Evolutionary conservation across 2,888 invertebrate species (phyloP), one percentile per base, ranked within the genome.

Genomic region (Eristalis pertinax): DNA sequence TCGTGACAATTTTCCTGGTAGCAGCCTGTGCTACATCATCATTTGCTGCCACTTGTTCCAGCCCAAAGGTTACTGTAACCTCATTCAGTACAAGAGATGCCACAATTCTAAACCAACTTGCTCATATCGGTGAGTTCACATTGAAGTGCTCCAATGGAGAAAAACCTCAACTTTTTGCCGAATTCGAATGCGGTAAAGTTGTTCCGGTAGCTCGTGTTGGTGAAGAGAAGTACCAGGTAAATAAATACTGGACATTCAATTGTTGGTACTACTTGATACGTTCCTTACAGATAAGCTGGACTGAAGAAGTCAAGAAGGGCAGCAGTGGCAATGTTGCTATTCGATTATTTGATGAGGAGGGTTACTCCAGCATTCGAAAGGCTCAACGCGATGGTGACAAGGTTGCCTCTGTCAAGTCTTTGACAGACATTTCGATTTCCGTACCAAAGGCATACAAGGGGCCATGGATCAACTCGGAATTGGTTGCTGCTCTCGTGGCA

Each of bases 81-180:
- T 95, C 96, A 0, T 99, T 98, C 93, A 98, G 98, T 65, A 98
- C 98, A 22, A 95, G 96, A 92, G 99, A 99, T 94, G 98, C 97
- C 0, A 97, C 98, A 67, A 95, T 99, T 86, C 96, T 99, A 13
- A 96, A 97, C 89, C 96, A 95, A 92, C 97, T 99, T 89, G 98
- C 98, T 0, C 98, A 97, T 93, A 96, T 99, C 90, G 96, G 97
- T 15, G 98, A 99, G 93, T 98, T 99, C 93, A 94, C 96, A 11
- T 94, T 99, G 62, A 96, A 96, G 91, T 99, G 99, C 91, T 95
- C 94, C 89, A 95, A 96, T 89, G 94, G 94, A 80, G 95, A 95
- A 88, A 95, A 95, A 91, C 95, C 96, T 88, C 96, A 96, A 43
- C 93, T 99, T 79, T 98, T 98, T 92, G 99, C 98, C 19, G 98